Evolutionary conservation across 2,113 vertebrate genomes (phyloP), one percentile per base, ranked within the genome.

Genomic region (Gymnocephalus cernua): DNA sequence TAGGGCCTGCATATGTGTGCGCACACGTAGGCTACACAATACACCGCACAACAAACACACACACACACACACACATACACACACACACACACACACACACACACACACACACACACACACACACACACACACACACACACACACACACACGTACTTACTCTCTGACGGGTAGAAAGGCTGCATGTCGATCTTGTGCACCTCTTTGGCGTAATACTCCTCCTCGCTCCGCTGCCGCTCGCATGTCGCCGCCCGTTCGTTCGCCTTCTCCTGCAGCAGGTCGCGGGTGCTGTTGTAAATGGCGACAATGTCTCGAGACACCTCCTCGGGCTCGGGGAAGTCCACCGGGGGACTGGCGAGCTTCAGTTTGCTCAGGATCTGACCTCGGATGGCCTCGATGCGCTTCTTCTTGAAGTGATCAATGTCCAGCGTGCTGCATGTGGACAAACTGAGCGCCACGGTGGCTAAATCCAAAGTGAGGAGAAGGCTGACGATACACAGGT

Each of bases 251-350:
- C 97, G 93, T 70, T 97, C 96, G 95, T 97, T 98, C 74, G 97
- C 97, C 87, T 93, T 95, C 95, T 99, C 97, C 91, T 97, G 97
- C 89, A 99, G 94, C 92, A 99, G 96, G 96, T 99, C 98, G 85
- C 97, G 91, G 23, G 98, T 99, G 93, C 98, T 99, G 95, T 99
- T 99, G 93, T 99, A 99, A 93, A 99, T 98, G 79, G 98, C 96
- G 44, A 99, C 96, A 86, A 99, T 97, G 94, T 99, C 98, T 92
- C 93, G 95, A 83, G 98, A 96, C 45, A 98, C 98, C 78, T 98
- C 97, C 83, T 97, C 97, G 54, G 97, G 97, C 18, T 98, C 97
- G 2, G 93, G 95, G 78, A 88, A 96, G 29, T 91, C 88, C 81
- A 97, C 96, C 13, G 98, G 98, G 21, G 98, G 98, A 76, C 93